A percentile compares a stretch with the other conserved stretches of the same genome.
These are phyloP conservation scores for Sterrhoptilus dennistouni DNA, from an alignment of 2,113 vertebrate species.

Conservation along the genomic window DNA sequence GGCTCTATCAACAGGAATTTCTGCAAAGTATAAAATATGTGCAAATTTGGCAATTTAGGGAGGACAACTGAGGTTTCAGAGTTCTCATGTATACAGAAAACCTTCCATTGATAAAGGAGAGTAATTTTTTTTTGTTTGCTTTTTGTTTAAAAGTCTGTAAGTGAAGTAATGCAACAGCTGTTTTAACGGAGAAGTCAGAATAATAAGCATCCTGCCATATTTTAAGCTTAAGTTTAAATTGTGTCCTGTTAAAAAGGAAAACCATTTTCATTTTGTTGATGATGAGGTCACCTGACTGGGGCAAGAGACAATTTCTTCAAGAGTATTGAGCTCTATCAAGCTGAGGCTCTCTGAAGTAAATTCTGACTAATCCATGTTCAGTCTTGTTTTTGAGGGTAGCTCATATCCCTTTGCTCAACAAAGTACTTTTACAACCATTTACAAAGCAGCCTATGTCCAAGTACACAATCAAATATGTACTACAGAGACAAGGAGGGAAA, in stretches of 20 bases:
- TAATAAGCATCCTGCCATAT: not conserved
- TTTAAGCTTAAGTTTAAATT: not conserved
- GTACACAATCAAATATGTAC: not conserved
- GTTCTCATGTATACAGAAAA: not conserved
- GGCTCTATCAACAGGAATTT: not conserved
- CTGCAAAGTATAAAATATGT: not conserved
- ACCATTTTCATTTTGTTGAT: not conserved
- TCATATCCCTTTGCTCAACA: not conserved
- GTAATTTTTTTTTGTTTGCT: not conserved
- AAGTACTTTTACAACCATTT: not conserved
- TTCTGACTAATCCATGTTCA: not conserved
- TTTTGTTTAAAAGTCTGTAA: not conserved
- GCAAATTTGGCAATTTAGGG: not conserved
- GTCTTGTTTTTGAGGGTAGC: not conserved
- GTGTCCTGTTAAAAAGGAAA: not conserved
- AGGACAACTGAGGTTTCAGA: not conserved
- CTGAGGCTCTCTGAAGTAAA: not conserved
- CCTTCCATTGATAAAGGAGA: not conserved
- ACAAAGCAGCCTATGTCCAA: not conserved
- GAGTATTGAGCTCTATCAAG: not conserved
- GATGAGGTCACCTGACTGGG: not conserved
- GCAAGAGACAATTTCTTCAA: not conserved
- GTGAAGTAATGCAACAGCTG: constrained; percentile 6
- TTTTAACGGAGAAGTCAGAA: constrained; percentile 32
- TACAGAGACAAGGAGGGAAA: not conserved